Base-by-base conservation (phyloP, 2,888 invertebrate genomes). In the Nymphalis urticae region DNA sequence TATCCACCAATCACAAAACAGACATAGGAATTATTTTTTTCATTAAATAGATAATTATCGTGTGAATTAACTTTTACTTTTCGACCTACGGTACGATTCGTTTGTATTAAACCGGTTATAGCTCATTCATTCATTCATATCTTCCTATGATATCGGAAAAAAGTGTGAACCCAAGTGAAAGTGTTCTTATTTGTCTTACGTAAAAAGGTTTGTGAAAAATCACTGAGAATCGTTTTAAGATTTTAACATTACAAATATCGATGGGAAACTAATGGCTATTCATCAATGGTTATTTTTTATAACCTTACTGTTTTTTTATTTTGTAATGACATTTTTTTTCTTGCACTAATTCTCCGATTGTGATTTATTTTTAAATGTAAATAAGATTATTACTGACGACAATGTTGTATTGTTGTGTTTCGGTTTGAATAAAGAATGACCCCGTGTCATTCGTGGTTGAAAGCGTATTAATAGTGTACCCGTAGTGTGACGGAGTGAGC, bases 91-190 rank as follows among this genome's bases (percentile, higher is more conserved):
- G 24, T 47, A 59, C 62, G 16, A 24, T 56, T 32, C 32, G 17
- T 36, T 32, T 56, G 9, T 32, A 51, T 63, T 47, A 27, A 27
- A 56, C 64, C 66, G 71, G 56, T 66, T 61, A 66, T 56, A 56
- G 32, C 53, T 69, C 36, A 58, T 62, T 68, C 65, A 59, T 51
- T 48, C 53, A 42, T 62, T 61, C 54, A 63, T 62, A 64, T 70
- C 70, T 70, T 67, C 50, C 75, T 75, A 76, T 75, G 75, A 70
- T 72, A 62, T 64, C 60, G 76, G 13, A 86, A 87, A 86, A 84
- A 86, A 78, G 86, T 88, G 88, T 83, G 87, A 88, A 86, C 80
- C 80, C 79, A 74, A 60, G 75, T 78, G 77, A 86, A 86, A 86
- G 87, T 72, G 60, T 56, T 70, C 60, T 58, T 69, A 59, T 68